Conservation (phyloP, 2,888 invertebrate species). For the Ceriagrion tenellum region DNA sequence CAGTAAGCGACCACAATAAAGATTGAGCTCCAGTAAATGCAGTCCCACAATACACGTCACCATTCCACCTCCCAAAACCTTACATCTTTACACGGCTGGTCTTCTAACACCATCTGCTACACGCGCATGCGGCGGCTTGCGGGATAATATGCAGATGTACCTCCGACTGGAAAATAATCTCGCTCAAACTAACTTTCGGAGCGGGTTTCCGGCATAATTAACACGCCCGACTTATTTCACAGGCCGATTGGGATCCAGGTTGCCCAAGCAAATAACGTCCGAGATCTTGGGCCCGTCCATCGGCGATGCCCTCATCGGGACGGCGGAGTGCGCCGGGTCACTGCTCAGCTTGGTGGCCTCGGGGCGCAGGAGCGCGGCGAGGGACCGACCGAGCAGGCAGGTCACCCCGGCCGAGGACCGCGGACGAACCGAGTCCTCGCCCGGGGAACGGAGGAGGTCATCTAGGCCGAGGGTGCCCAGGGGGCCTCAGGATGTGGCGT, state of each 20-base stretch:
- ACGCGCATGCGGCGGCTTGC: no score
- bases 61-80: no score
- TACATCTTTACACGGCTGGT: no score
- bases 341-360: not conserved
- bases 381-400: not conserved
- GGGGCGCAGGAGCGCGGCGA: not conserved
- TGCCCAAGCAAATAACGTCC: not conserved
- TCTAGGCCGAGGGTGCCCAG: not conserved
- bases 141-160: no score
- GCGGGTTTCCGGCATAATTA: not conserved
- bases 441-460: not conserved
- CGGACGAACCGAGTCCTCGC: not conserved
- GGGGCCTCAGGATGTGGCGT: not conserved
- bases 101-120: no score
- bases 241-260: not conserved
- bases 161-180: no score
- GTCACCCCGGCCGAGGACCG: not conserved
- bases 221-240: not conserved
- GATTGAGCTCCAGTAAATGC: no score
- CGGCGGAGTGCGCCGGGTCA: not conserved
- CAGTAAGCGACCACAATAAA: no score
- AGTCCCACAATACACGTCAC: no score
- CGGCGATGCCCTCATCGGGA: conserved; percentile 17
- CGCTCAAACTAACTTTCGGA: no score
- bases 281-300: not conserved